These are phyloP conservation scores for Caenorhabditis sulstoni DNA, from an alignment of 2,888 invertebrate species.

Conservation along the genomic window DNA sequence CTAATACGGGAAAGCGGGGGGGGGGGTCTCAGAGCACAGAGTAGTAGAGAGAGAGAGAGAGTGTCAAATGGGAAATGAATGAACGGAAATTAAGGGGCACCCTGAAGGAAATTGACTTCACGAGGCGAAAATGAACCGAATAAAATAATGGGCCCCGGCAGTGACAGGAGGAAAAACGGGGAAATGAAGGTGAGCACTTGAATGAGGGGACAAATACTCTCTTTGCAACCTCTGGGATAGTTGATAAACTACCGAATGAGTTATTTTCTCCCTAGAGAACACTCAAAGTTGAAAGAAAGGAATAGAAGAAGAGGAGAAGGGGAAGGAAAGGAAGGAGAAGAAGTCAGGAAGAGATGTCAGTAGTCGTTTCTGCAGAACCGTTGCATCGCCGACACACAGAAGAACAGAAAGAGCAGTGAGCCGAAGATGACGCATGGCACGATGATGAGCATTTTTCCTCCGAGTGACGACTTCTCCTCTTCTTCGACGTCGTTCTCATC, in stretches of 20 bases:
- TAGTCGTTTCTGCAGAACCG: constrained; percentile 66
- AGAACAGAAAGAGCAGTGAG: constrained; percentile 64
- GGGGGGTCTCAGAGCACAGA: not conserved
- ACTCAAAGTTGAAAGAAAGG: no score
- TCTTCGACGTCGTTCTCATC: constrained; percentile 62
- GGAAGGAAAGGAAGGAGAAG: no score
- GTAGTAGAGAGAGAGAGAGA: no score
- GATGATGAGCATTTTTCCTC: constrained; percentile 65
- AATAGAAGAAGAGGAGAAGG: no score
- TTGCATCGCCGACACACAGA: constrained; percentile 67
- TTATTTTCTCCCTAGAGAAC: no score
- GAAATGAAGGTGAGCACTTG: not conserved
- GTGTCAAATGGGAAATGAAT: not conserved
- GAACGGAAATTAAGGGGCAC: constrained; percentile 10
- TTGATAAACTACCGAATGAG: no score
- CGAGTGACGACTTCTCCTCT: constrained; percentile 60
- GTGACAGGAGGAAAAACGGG: not conserved
- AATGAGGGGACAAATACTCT: not conserved
- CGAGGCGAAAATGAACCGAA: no score
- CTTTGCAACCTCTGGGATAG: no score
- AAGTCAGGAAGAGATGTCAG: constrained; percentile 2
- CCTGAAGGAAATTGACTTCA: not conserved
- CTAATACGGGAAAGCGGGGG: no score
- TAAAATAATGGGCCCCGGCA: not conserved
- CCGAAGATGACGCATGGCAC: constrained; percentile 64